These are phyloP conservation scores for Scomber colias DNA, from an alignment of 2,113 vertebrate genomes.

Conservation along the genomic window DNA sequence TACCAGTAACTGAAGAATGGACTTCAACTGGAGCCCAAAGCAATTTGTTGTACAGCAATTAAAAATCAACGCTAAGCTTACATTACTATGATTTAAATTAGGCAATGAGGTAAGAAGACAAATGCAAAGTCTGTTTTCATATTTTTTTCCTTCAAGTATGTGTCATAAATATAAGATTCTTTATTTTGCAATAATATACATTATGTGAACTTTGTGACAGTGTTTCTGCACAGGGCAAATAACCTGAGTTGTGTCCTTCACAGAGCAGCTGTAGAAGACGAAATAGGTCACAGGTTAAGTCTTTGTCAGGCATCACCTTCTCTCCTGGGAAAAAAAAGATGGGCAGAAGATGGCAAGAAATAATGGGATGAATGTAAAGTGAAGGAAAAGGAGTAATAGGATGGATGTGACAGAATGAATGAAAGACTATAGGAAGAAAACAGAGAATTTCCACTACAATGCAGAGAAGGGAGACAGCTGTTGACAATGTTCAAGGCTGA, in stretches of 20 bases:
- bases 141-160: neutral
- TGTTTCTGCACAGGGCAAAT: slow-evolving; percentile 2
- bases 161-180: neutral
- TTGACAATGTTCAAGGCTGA: slow-evolving; percentile 4
- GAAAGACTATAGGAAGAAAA: neutral
- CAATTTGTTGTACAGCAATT: neutral
- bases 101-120: neutral
- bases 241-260: slow-evolving; percentile 97
- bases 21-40: neutral
- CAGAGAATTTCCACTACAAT: slow-evolving; percentile 1
- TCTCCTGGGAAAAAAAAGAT: slow-evolving; percentile 83
- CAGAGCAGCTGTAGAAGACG: slow-evolving; percentile 96
- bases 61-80: neutral
- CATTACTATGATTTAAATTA: neutral
- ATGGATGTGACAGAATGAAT: neutral
- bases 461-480: slow-evolving; percentile 9
- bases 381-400: neutral
- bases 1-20: neutral
- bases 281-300: slow-evolving; percentile 95
- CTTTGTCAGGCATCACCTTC: slow-evolving; percentile 94
- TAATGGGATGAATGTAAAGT: neutral
- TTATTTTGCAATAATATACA: neutral
- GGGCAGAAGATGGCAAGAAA: slow-evolving; percentile 1
- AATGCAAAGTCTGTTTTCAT: no score
- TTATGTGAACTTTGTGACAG: neutral